phyloP scores from a whole-genome alignment of 2,113 vertebrate genomes.

The Cyanistes caeruleus region DNA sequence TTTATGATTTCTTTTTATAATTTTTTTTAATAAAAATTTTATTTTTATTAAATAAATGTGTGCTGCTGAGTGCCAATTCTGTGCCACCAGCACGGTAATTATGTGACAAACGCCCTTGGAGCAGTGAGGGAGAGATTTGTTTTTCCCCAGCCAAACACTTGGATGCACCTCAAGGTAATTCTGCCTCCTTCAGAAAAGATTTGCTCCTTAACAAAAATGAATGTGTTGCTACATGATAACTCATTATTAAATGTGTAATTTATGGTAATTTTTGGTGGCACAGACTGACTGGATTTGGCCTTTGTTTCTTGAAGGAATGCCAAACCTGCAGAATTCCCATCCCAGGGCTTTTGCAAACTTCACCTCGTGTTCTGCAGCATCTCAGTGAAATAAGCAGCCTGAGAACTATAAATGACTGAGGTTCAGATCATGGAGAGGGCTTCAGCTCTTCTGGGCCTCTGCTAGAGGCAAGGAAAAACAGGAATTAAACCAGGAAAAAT shows the following conservation, averaged over 20 bases:
- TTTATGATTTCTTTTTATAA: too few species aligned
- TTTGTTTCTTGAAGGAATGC: background rate
- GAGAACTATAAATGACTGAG: background rate
- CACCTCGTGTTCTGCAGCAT: background rate
- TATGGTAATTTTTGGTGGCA: background rate
- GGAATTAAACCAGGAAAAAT: background rate
- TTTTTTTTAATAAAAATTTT: too few species aligned
- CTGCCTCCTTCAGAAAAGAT: background rate
- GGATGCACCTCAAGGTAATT: background rate
- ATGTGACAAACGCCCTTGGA: constrained; percentile 1
- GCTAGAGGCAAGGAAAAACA: fast-evolving
- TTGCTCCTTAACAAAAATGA: background rate
- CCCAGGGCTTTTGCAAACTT: background rate
- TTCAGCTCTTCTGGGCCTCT: background rate
- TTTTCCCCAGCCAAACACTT: background rate
- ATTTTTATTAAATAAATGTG: too few species aligned
- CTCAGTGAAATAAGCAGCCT: background rate
- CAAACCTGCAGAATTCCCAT: background rate
- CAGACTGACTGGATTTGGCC: background rate
- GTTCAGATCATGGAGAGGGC: background rate
- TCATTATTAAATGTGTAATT: background rate
- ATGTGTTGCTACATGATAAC: background rate
- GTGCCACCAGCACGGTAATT: background rate
- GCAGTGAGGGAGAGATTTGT: background rate
- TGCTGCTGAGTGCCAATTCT: constrained; percentile 10